These are phyloP conservation scores for Epinephelus moara DNA, from an alignment of 2,113 vertebrate genomes.

Conservation along the genomic window DNA sequence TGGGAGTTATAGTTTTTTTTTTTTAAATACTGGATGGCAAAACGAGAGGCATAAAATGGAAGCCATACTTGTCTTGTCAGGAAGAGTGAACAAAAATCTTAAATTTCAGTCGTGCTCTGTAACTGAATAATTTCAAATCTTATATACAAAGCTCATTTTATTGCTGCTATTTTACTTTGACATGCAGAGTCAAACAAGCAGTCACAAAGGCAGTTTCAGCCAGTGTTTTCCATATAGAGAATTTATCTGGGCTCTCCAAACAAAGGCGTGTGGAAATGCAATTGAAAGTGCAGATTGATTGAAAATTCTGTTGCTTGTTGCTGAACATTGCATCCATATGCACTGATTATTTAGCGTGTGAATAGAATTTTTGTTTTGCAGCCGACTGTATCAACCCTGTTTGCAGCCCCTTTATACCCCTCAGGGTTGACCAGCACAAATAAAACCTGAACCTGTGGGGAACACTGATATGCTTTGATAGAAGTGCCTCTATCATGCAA, in stretches of 20 bases:
- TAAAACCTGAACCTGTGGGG: constrained; percentile 30
- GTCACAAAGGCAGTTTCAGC: background rate
- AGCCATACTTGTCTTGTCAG: background rate
- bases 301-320: constrained; percentile 13
- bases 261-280: constrained; percentile 22
- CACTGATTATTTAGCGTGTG: constrained; percentile 44
- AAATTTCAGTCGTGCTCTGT: background rate
- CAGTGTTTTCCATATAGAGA: background rate
- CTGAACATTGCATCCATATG: constrained; percentile 29
- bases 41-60: too few species aligned
- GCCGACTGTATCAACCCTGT: constrained; percentile 25
- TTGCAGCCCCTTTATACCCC: constrained; percentile 6
- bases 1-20: too few species aligned
- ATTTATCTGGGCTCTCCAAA: background rate
- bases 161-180: constrained; percentile 1
- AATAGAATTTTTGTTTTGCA: constrained; percentile 47
- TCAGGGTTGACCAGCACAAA: constrained; percentile 38
- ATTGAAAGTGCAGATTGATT: constrained; percentile 31
- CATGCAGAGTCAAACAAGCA: background rate
- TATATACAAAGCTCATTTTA: background rate
- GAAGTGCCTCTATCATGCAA: constrained; percentile 9
- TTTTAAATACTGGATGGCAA: too few species aligned
- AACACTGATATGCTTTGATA: constrained; percentile 26
- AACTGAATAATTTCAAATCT: background rate
- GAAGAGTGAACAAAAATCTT: background rate